These are phyloP conservation scores for Pseudopodoces humilis DNA, from an alignment of 2,113 vertebrate genomes.

Conservation along the genomic window DNA sequence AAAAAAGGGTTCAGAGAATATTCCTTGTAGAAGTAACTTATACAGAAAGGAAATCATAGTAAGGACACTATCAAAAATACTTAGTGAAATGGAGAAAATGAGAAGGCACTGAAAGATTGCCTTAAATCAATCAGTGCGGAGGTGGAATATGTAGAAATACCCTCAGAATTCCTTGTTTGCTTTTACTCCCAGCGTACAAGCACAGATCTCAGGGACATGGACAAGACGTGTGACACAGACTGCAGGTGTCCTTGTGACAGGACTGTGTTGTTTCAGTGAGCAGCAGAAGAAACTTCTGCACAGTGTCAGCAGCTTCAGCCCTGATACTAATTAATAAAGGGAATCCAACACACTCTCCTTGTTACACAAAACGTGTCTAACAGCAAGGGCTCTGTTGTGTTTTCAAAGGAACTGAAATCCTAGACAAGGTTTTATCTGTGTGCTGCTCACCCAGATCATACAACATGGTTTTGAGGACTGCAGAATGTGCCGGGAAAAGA, in stretches of 20 bases:
- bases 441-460: not conserved
- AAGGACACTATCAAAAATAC: not conserved
- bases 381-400: not conserved
- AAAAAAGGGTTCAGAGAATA: not conserved
- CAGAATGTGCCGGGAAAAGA: not conserved
- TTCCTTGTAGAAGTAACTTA: not conserved
- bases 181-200: not conserved
- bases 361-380: not conserved
- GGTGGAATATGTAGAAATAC: not conserved
- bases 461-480: not conserved
- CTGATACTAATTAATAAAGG: not conserved
- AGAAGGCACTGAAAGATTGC: not conserved
- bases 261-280: not conserved
- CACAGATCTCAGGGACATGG: not conserved
- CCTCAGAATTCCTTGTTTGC: not conserved
- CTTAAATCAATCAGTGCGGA: not conserved
- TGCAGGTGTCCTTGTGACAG: not conserved
- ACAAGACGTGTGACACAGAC: not conserved
- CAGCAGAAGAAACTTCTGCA: not conserved
- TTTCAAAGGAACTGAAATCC: not conserved
- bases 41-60: not conserved
- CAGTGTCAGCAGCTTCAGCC: not conserved
- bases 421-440: not conserved
- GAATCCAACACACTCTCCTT: not conserved
- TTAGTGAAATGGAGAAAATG: not conserved